Conservation (phyloP, 2,888 invertebrate genomes). For the Theristus sp. region DNA sequence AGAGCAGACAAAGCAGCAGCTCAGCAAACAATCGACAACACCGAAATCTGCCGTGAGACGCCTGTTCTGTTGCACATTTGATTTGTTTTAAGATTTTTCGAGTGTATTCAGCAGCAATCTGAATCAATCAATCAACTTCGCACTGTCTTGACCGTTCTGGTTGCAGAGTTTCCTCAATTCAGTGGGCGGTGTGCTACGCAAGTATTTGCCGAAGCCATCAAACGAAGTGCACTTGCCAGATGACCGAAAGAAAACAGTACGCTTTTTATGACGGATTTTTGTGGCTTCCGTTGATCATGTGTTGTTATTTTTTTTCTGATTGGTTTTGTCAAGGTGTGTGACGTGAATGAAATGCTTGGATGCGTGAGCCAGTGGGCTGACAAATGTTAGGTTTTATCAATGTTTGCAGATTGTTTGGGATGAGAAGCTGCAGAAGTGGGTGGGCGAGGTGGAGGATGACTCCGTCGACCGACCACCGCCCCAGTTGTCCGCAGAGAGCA, state of each 20-base stretch:
- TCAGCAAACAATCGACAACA: too few relatives aligned
- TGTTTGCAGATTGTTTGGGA: not conserved
- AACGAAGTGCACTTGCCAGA: not conserved
- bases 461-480: not conserved
- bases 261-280: not conserved
- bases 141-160: too few relatives aligned
- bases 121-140: too few relatives aligned
- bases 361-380: not conserved
- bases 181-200: not conserved
- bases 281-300: not conserved
- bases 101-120: too few relatives aligned
- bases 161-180: not conserved
- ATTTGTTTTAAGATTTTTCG: too few relatives aligned
- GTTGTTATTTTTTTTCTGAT: not conserved
- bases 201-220: too few relatives aligned
- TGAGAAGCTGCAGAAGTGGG: not conserved
- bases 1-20: too few relatives aligned
- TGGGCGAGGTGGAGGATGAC: not conserved
- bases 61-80: too few relatives aligned
- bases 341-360: not conserved
- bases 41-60: too few relatives aligned
- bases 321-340: not conserved
- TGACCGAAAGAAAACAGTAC: not conserved
- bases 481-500: too few relatives aligned
- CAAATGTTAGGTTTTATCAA: not conserved